phyloP scores from a whole-genome alignment of 2,797 vertebrate species.

The Centropyge bicolor region DNA sequence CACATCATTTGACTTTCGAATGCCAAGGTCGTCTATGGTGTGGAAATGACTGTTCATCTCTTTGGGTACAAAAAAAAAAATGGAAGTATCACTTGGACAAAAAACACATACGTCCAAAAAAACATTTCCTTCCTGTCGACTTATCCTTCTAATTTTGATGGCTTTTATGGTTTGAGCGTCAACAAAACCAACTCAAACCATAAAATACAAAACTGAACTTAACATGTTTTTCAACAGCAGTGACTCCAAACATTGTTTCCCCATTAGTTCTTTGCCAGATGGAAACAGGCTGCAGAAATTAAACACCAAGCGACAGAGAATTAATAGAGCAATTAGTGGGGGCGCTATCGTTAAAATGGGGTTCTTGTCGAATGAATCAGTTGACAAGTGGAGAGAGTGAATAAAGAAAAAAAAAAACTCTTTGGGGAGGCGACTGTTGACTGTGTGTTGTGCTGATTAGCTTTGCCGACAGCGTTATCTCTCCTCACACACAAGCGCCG shows the following conservation, averaged over 20 bases:
- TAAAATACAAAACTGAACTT: conserved; percentile 13
- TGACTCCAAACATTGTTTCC: conserved; percentile 48
- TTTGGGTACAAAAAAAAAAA: conserved; percentile 20
- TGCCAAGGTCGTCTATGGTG: conserved; percentile 49
- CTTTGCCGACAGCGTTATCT: conserved; percentile 61
- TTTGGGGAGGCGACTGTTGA: conserved; percentile 45
- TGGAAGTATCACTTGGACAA: conserved; percentile 13
- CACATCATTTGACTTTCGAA: conserved; percentile 69
- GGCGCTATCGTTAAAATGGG: conserved; percentile 58
- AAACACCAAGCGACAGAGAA: conserved; percentile 71
- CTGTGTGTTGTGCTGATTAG: conserved; percentile 57
- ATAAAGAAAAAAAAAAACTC: conserved; percentile 46
- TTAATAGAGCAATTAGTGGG: conserved; percentile 79
- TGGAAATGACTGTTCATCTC: conserved; percentile 37
- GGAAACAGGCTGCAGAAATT: conserved; percentile 68
- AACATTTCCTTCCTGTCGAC: neutral
- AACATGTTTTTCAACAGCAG: conserved; percentile 24
- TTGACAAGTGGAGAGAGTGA: conserved; percentile 63
- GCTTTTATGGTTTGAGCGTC: neutral
- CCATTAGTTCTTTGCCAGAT: conserved; percentile 64
- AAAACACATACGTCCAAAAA: conserved; percentile 12
- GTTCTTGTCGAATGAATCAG: conserved; percentile 66
- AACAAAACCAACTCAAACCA: conserved; percentile 10
- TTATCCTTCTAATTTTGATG: neutral
- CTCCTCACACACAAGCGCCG: conserved; percentile 46